phyloP scores from a whole-genome alignment of 2,888 invertebrate genomes.

The Drosophila stalkeri region DNA sequence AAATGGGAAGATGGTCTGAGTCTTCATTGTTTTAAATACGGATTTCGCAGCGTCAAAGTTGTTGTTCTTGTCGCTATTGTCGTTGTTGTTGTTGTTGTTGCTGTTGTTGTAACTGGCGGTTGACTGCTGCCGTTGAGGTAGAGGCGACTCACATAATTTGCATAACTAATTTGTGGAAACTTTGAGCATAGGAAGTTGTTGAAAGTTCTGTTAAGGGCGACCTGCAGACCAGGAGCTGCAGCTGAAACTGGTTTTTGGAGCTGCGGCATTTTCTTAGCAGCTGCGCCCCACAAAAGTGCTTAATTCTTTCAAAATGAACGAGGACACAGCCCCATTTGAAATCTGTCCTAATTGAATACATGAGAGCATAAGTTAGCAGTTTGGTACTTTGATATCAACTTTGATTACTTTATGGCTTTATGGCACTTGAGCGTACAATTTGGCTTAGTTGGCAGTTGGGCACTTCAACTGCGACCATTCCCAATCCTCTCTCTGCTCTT shows the following conservation, averaged over 20 bases:
- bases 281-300: slow-evolving; percentile 73
- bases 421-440: slow-evolving; percentile 79
- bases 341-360: slow-evolving; percentile 78
- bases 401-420: slow-evolving; percentile 79
- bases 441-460: slow-evolving; percentile 68
- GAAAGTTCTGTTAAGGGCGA: slow-evolving; percentile 71
- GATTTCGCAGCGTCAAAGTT: slow-evolving; percentile 46
- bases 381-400: slow-evolving; percentile 79
- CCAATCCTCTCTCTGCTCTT: not conserved
- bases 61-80: slow-evolving; percentile 23
- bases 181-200: slow-evolving; percentile 80
- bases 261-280: slow-evolving; percentile 72
- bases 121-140: slow-evolving; percentile 66
- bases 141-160: slow-evolving; percentile 78
- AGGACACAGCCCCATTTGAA: slow-evolving; percentile 62
- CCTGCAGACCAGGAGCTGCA: slow-evolving; percentile 32
- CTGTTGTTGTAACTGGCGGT: slow-evolving; percentile 46
- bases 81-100: slow-evolving; percentile 22
- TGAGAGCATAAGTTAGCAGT: slow-evolving; percentile 79
- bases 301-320: slow-evolving; percentile 73
- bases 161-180: slow-evolving; percentile 78
- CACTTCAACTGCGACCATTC: slow-evolving; percentile 10
- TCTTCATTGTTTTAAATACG: slow-evolving; percentile 72
- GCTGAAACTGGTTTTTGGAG: slow-evolving; percentile 26
- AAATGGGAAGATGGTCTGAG: slow-evolving; percentile 35